Evolutionary conservation across 2,888 invertebrate species (phyloP), one percentile per base, ranked within the genome.

Genomic region (Acrobasis consociella): DNA sequence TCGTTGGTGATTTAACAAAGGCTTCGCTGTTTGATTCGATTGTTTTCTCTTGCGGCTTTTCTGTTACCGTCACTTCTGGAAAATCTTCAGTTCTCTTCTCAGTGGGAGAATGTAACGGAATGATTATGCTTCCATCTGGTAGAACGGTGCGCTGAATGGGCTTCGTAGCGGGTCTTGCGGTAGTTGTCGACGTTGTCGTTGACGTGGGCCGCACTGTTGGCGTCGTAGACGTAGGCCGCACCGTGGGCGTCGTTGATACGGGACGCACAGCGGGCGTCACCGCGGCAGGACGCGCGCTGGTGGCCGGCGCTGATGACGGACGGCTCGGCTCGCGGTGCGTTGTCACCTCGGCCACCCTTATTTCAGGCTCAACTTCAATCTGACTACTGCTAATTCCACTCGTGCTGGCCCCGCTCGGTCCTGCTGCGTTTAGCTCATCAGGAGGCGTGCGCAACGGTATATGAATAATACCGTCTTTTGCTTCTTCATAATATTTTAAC

Each of bases 391-490:
- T 13, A 15, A 56, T 8, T 37, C 49, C 55, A 49, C 46, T 61
- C 9, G 53, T 61, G 37, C 52, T 53, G 31, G 65, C 39, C 8
- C 63, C 65, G n/a, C 74, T 72, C 2, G 77, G 66, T 10, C 69
- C 22, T 17, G 11, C 39, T 51, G 58, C 92, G 89, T 62, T 55
- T 16, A 55, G 46, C 75, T 95, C 95, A 67, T 95, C 95, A 0
- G 95, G 95, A 5, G 96, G 96, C n/a, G 96, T 96, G 68, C 95
- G 95, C 64, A 96, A 81, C 0, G 96, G 96, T 72, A 96, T 96
- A 68, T 95, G 94, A 62, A 96, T 95, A 62, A 94, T 93, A 0
- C 95, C 95, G 72, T 95, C 94, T 49, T 93, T 86, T 0, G 94
- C 92, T 56, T 94, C 93, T 70, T 95, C 95, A 76, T 95, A 94